Evolutionary conservation across 1,140 invertebrate genomes (phyloP).

Genomic region (Neodiprion pinetum): DNA sequence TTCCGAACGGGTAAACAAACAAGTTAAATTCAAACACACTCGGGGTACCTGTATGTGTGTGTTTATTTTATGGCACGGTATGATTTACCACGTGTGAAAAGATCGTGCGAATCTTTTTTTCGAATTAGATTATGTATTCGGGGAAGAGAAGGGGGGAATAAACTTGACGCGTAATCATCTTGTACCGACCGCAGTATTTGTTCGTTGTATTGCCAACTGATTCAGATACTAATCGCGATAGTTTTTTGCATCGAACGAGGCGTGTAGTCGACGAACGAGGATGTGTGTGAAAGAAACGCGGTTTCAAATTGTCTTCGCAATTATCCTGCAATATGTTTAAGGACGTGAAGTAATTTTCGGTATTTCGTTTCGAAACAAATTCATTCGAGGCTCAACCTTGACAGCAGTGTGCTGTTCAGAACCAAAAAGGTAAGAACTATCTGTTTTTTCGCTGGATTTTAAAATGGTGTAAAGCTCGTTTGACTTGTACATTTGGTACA

Average conservation of each 20-base stretch:
- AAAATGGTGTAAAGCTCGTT: too few relatives aligned
- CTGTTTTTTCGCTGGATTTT: too few relatives aligned
- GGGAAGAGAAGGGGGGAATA: neutral
- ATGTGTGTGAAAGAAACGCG: slow-evolving; percentile 5
- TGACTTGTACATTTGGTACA: too few relatives aligned
- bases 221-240: too few relatives aligned
- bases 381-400: neutral
- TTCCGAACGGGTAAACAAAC: neutral
- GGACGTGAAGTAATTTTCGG: neutral
- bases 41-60: too few relatives aligned
- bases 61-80: neutral
- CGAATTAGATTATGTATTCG: neutral
- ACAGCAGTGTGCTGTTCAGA: neutral
- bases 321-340: neutral
- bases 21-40: neutral
- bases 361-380: neutral
- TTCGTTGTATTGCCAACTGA: too few relatives aligned
- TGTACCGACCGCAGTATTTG: too few relatives aligned
- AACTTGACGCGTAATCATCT: too few relatives aligned
- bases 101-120: neutral
- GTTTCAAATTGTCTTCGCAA: neutral
- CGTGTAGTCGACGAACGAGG: neutral
- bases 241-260: too few relatives aligned
- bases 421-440: neutral
- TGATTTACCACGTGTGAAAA: neutral